Base-by-base conservation (phyloP, 2,888 invertebrate genomes). In the Stenodera caucasica region DNA sequence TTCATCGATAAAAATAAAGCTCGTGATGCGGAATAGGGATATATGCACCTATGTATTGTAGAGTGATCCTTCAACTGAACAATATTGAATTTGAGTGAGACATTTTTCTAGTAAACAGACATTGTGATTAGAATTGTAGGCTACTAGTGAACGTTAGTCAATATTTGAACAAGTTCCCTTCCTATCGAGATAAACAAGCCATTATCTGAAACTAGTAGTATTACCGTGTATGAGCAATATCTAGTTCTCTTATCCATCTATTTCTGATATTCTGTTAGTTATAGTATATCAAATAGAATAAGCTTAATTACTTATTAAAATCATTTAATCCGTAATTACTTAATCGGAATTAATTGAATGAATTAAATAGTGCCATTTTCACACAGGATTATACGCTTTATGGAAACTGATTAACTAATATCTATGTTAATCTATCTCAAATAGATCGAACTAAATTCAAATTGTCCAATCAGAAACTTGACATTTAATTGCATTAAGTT, bases 391-490 rank as follows among this genome's bases (percentile, higher is more conserved):
- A 65, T 59, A 61, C 60, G 59, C 61, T 66, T 67, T 67, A 66
- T 66, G 61, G 59, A 40, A 67, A 57, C 61, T 65, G 67, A 68
- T 67, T 67, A 66, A 66, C 70, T 60, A n/a, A 56, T 65, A 65
- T 65, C 62, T 60, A 60, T 65, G 58, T 65, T 63, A 62, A 65
- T 62, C 62, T 58, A 58, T 58, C 57, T 60, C 58, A 63, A 62
- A 65, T 55, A 62, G 65, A 65, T 65, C 60, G 67, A 67, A 66
- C 63, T 70, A 66, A 67, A 70, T 68, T 67, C 67, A 67, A 67
- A 67, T 70, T 65, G 70, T 59, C 63, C 70, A 64, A 68, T 70
- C 66, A 68, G 60, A 64, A 61, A 66, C 58, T 67, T 63, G 57
- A 58, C 49, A 61, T 62, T 66, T 68, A 70, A 70, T 67, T 60